Evolutionary conservation across 2,797 vertebrate species (phyloP), one percentile per base, ranked within the genome.

Genomic region (Clarias laeviceps): DNA sequence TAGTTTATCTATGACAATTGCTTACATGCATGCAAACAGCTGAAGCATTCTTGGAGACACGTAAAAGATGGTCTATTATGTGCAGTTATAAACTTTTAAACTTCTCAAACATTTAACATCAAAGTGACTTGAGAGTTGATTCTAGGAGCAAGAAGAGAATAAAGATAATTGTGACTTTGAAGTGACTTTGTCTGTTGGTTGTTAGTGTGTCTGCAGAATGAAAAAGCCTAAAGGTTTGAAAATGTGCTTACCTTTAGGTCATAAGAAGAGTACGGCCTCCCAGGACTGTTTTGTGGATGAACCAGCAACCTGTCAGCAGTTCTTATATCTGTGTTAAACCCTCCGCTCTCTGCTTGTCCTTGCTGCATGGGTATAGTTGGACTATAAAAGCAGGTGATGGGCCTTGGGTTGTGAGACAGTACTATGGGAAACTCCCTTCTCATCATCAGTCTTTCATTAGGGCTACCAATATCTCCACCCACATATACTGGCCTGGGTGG

Each of bases 191-290:
- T 37, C 24, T 40, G 32, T 37, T 62, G 32, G 24, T 7, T 78
- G 20, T 61, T 61, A 56, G 45, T 32, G 65, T 32, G 18, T 50
- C n/a, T 70, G 54, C 54, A 82, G 37, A 65, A 66, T 22, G 4
- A 50, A 54, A 50, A 24, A 64, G 9, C 20, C 22, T 50, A 66
- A 20, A 29, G 32, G 17, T 65, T 65, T 80, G 37, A 50, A 65
- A 80, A 50, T 17, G 66, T 45, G 7, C 91, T 85, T 96, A 99
- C 98, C 96, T 99, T 98, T 87, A 96, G 95, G 91, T 96, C 97
- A 18, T 96, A 95, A 54, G 95, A 94, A 84, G 96, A 95, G 88
- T 94, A 96, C 0, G 94, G 94, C 94, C 97, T 92, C 56, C 95
- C 94, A 0, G 95, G 97, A 93, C 94, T 95, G 76, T 96, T 95